Evolutionary conservation across 2,888 invertebrate genomes (phyloP).

Genomic region (Artemia sinica): DNA sequence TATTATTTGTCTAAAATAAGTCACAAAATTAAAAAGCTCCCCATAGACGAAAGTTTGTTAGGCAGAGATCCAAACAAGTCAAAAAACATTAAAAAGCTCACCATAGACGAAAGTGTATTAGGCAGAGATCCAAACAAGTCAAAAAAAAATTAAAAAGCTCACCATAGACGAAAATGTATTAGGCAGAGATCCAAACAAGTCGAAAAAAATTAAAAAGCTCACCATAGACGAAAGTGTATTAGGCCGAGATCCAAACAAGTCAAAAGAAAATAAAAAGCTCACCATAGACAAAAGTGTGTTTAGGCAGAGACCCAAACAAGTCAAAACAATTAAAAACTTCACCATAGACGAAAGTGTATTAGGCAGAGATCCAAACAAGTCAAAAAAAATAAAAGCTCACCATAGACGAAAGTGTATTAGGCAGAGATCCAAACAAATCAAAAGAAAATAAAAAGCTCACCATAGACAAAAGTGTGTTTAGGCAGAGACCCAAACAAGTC

Average conservation of each 20-base stretch:
- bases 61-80: constrained; percentile 79
- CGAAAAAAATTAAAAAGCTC: constrained; percentile 62
- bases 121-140: constrained; percentile 79
- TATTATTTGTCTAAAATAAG: not conserved
- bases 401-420: constrained; percentile 63
- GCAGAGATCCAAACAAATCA: constrained; percentile 75
- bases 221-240: constrained; percentile 62
- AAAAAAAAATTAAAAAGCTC: constrained; percentile 59
- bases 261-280: constrained; percentile 51
- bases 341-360: constrained; percentile 62
- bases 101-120: constrained; percentile 60
- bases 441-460: constrained; percentile 49
- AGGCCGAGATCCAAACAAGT: constrained; percentile 74
- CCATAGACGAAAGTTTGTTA: constrained; percentile 60
- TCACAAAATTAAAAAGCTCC: constrained; percentile 29
- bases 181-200: constrained; percentile 74
- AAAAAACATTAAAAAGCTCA: constrained; percentile 59
- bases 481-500: constrained; percentile 79
- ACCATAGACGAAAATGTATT: constrained; percentile 62
- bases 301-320: constrained; percentile 72
- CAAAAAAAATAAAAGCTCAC: constrained; percentile 61
- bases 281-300: constrained; percentile 61
- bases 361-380: constrained; percentile 74
- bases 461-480: constrained; percentile 60
- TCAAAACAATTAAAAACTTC: constrained; percentile 55